phyloP scores from a whole-genome alignment of 1,140 invertebrate species.

The Lepidurus couesii region DNA sequence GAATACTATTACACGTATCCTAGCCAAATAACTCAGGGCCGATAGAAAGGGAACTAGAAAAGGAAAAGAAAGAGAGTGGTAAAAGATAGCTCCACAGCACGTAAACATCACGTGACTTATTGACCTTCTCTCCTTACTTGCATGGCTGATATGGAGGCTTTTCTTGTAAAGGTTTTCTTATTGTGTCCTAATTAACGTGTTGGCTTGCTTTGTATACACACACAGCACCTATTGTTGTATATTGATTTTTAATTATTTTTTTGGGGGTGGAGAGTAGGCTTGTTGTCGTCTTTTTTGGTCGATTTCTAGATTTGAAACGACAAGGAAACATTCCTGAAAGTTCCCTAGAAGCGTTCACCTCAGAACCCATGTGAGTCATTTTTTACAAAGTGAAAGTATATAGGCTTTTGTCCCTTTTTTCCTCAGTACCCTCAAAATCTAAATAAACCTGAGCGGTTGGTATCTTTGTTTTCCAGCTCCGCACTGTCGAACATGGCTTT shows the following conservation, averaged over 20 bases:
- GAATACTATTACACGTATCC: not conserved
- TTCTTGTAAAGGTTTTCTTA: not conserved
- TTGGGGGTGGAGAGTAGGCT: too few relatives aligned
- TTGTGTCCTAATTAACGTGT: not conserved
- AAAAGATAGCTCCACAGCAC: slow-evolving; percentile 2
- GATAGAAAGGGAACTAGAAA: not conserved
- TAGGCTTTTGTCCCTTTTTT: not conserved
- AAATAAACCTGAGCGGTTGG: not conserved
- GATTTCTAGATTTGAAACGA: too few relatives aligned
- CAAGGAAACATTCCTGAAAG: too few relatives aligned
- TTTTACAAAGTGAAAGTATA: not conserved
- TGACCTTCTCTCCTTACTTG: not conserved
- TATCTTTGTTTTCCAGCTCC: not conserved
- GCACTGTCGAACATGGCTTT: not conserved
- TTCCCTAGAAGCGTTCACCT: too few relatives aligned
- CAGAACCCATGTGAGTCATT: not conserved
- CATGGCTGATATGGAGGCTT: not conserved
- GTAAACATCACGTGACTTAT: slow-evolving; percentile 6
- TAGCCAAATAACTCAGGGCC: not conserved
- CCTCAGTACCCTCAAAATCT: not conserved
- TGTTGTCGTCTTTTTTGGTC: too few relatives aligned
- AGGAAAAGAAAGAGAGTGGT: not conserved
- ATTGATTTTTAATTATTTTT: too few relatives aligned
- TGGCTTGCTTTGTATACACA: not conserved
- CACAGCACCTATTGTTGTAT: not conserved